Conservation (phyloP, 1,140 invertebrate species). For the Papilio polytes region DNA sequence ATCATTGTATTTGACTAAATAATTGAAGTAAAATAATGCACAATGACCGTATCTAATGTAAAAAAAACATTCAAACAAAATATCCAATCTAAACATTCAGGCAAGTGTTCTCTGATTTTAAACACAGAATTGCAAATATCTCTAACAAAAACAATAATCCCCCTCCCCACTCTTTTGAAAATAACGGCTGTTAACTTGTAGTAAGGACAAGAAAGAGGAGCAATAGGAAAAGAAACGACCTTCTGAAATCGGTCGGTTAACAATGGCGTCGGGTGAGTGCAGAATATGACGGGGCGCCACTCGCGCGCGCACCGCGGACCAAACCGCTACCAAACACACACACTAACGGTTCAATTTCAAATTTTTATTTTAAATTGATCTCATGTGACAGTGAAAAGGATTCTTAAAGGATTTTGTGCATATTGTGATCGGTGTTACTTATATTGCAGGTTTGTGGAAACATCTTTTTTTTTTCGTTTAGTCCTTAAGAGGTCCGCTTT, state of each 20-base stretch:
- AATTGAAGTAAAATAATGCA: not conserved
- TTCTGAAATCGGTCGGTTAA: constrained; percentile 65
- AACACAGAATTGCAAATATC: constrained; percentile 9
- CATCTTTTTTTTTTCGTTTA: constrained; percentile 28
- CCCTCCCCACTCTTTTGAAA: not conserved
- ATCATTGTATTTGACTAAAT: not conserved
- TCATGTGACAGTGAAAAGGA: constrained; percentile 67
- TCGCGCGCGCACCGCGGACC: constrained; percentile 77
- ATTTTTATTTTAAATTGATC: constrained; percentile 52
- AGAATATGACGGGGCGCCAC: constrained; percentile 68
- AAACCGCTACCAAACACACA: constrained; percentile 67
- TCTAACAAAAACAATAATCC: not conserved
- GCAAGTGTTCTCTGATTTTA: not conserved
- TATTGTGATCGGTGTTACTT: constrained; percentile 61
- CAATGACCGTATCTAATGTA: not conserved
- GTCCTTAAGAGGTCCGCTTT: constrained; percentile 29
- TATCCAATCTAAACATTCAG: not conserved
- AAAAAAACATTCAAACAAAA: not conserved
- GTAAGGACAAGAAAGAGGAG: constrained; percentile 45
- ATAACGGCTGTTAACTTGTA: constrained; percentile 3
- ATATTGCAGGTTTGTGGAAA: constrained; percentile 61
- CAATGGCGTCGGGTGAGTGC: constrained; percentile 60
- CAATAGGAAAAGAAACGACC: constrained; percentile 48
- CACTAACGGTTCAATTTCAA: constrained; percentile 61
- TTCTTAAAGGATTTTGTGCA: constrained; percentile 73